Percentiles rank a stretch among this genome's conserved stretches.
These are phyloP conservation scores for Poeciliopsis occidentalis DNA, from an alignment of 2,113 vertebrate species.

Conservation along the genomic window DNA sequence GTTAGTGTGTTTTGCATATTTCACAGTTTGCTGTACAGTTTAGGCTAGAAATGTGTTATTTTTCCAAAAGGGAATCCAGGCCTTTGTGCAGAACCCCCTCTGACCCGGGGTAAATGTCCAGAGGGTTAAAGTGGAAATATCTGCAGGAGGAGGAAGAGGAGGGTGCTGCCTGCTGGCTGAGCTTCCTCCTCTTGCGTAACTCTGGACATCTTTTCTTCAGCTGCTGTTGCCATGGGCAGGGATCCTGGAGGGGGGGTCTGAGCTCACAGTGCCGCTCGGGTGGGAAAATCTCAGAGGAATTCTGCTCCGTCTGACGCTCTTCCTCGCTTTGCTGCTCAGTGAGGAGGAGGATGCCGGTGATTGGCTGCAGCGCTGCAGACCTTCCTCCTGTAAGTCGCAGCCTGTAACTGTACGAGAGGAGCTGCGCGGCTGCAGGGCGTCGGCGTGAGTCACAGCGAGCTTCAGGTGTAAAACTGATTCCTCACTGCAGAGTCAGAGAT, in stretches of 20 bases:
- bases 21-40: no score
- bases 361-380: no score
- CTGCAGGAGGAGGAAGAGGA: slow-evolving; percentile 10
- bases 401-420: background rate
- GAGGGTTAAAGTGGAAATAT: slow-evolving; percentile 47
- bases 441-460: background rate
- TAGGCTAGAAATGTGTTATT: no score
- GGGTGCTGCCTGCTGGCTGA: slow-evolving; percentile 65
- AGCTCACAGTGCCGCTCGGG: slow-evolving; percentile 41
- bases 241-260: slow-evolving; percentile 76
- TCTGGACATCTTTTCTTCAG: slow-evolving; percentile 80
- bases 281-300: slow-evolving; percentile 68
- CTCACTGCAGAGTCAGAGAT: background rate
- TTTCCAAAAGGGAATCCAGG: background rate
- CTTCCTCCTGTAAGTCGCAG: no score
- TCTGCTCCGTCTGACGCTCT: slow-evolving; percentile 62
- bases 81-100: background rate
- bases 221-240: slow-evolving; percentile 90
- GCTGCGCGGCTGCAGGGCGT: background rate
- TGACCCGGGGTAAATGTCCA: slow-evolving; percentile 40
- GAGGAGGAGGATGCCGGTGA: background rate
- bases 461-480: background rate
- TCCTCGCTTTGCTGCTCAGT: background rate
- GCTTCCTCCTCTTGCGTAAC: slow-evolving; percentile 85
- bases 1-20: no score